Percentiles rank a stretch among this genome's conserved stretches.
Evolutionary conservation across 2,113 vertebrate species (phyloP).

Genomic region (Peromyscus polionotus): DNA sequence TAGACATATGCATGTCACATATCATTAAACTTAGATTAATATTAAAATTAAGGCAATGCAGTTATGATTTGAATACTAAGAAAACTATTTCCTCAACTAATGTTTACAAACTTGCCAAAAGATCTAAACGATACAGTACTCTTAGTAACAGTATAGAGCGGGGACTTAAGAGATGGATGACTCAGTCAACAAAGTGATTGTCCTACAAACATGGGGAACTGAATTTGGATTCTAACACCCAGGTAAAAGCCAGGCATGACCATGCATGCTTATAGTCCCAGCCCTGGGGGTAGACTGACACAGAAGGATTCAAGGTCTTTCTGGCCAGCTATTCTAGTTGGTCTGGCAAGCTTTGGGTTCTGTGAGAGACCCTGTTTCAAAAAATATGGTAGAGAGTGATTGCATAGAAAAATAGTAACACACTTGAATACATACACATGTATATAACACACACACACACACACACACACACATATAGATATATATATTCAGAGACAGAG

Average conservation of each 20-base stretch:
- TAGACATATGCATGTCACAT: not conserved
- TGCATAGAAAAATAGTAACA: no score
- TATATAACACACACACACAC: not conserved
- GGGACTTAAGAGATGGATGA: not conserved
- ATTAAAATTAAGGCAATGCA: not conserved
- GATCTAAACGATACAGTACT: not conserved
- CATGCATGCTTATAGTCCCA: not conserved
- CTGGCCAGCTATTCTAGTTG: not conserved
- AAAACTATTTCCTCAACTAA: constrained; percentile 9
- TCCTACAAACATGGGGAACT: not conserved
- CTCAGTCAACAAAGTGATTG: not conserved
- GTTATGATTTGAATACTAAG: not conserved
- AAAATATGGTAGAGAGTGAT: not conserved
- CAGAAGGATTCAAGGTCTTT: not conserved
- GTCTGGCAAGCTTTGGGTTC: not conserved
- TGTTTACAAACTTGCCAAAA: not conserved
- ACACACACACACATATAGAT: not conserved
- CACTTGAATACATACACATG: not conserved
- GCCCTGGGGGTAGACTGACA: not conserved
- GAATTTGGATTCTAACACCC: not conserved
- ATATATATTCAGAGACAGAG: not conserved
- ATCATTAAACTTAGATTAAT: not conserved
- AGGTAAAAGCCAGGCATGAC: no score
- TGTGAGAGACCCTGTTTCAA: not conserved
- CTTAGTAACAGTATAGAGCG: not conserved